Conservation (phyloP, 1,140 invertebrate genomes). For the Sesamia nonagrioides region DNA sequence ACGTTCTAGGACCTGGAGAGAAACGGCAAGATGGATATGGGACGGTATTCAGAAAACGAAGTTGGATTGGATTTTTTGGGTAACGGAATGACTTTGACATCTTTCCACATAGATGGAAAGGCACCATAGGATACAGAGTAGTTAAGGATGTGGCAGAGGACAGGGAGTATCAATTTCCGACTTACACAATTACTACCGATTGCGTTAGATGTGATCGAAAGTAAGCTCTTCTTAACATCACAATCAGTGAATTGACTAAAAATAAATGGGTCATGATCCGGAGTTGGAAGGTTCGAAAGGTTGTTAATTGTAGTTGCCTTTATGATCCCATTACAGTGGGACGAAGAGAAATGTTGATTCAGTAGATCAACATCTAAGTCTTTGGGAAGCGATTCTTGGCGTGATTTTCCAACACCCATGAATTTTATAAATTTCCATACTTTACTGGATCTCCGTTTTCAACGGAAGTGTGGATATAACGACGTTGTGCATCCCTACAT, state of each 20-base stretch:
- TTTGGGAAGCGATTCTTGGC: neutral
- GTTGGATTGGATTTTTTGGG: conserved; percentile 50
- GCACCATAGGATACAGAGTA: conserved; percentile 28
- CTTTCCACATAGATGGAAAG: conserved; percentile 51
- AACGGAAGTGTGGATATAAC: conserved; percentile 52
- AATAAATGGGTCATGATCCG: conserved; percentile 26
- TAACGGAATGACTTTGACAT: conserved; percentile 44
- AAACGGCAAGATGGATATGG: conserved; percentile 57
- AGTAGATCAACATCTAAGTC: conserved; percentile 35
- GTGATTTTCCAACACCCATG: conserved; percentile 53
- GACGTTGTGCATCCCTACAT: conserved; percentile 55
- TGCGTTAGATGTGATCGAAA: conserved; percentile 48
- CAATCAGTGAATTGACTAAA: conserved; percentile 31
- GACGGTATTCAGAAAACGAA: conserved; percentile 49
- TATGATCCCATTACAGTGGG: neutral
- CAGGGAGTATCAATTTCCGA: conserved; percentile 47
- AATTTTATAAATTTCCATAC: conserved; percentile 55
- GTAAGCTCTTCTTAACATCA: conserved; percentile 51
- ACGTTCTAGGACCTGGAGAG: conserved; percentile 54
- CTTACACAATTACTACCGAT: conserved; percentile 52
- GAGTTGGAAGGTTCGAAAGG: conserved; percentile 32
- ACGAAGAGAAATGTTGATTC: conserved; percentile 45
- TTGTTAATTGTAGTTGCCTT: conserved; percentile 41
- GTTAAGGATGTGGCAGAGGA: conserved; percentile 44
- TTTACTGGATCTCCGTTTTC: conserved; percentile 50